Base-by-base conservation (phyloP, 1,140 invertebrate genomes). In the Lerema accius region DNA sequence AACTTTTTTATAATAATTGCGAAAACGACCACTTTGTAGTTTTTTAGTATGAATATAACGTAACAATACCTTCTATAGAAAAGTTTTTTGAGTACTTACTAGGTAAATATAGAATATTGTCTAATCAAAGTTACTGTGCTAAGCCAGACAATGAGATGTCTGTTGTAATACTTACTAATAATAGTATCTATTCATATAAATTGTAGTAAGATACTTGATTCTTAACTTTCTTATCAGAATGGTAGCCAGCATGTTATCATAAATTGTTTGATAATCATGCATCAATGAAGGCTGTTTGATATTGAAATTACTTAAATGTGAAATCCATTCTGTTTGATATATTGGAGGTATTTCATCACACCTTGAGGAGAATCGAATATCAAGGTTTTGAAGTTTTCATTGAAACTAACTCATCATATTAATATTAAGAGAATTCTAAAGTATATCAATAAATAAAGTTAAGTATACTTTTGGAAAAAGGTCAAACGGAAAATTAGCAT, bases 261-360 rank as follows among this genome's bases (percentile, higher is more conserved):
- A 39, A 56, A 46, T 40, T 32, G 16, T 48, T 43, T 60, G 28
- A 56, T 39, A 55, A n/a, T n/a, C n/a, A n/a, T n/a, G n/a, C n/a
- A 51, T 43, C 49, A 63, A 51, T 46, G 69, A 71, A 71, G 69
- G 65, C 53, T 67, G 51, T 32, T 61, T 42, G 59, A 28, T 50
- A 50, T 40, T 51, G 4, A n/a, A n/a, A n/a, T n/a, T n/a, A n/a
- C n/a, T n/a, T n/a, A n/a, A n/a, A 37, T 50, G 14, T 7, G 10
- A 50, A 50, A 43, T 17, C 32, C 48, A 10, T 17, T 37, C 16
- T 28, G 9, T 5, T 37, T 37, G 2, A 37, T 37, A 50, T 35
- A 37, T 28, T 14, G 23, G 10, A n/a, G 14, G 7, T 11, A 49
- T n/a, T 17, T 28, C 28, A 35, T 16, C 28, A 28, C 32, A 50